Percentiles rank a stretch among this genome's conserved stretches.
Evolutionary conservation across 92 coral and sea anemone genomes (phyloP).

Genomic region (Palythoa caribaeorum): DNA sequence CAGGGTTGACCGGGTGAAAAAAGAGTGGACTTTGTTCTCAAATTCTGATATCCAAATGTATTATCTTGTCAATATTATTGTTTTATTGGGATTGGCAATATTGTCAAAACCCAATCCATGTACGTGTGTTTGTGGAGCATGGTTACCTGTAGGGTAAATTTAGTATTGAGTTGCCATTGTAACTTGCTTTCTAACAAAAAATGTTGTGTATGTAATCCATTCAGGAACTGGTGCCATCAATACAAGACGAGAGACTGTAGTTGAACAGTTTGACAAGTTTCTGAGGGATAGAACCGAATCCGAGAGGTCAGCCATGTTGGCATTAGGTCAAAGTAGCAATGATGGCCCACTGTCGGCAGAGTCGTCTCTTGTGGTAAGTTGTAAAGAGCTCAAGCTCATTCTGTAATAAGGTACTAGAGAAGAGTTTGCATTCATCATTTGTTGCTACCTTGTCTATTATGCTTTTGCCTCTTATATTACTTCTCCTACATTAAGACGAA

Average conservation of each 20-base stretch:
- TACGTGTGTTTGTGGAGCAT: too few relatives aligned
- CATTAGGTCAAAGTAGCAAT: conserved; percentile 51
- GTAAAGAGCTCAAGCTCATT: background rate
- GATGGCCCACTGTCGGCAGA: conserved; percentile 16
- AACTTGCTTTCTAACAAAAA: background rate
- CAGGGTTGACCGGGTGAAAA: background rate
- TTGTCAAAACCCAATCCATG: too few relatives aligned
- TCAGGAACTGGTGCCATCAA: background rate
- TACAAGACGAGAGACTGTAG: conserved; percentile 61
- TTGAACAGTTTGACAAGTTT: conserved; percentile 83
- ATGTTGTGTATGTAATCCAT: background rate
- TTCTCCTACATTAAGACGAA: too few relatives aligned
- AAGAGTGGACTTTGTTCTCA: background rate
- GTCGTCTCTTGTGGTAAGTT: conserved; percentile 12
- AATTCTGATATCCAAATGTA: too few relatives aligned
- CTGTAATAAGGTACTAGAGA: background rate
- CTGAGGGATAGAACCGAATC: conserved; percentile 83
- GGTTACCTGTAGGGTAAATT: too few relatives aligned
- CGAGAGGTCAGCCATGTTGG: conserved; percentile 66
- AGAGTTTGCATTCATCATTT: background rate
- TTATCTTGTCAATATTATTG: background rate
- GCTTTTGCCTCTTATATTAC: too few relatives aligned
- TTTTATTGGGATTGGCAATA: background rate
- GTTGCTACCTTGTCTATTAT: too few relatives aligned
- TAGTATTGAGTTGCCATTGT: background rate